Evolutionary conservation across 1,140 invertebrate species (phyloP), one percentile per base, ranked within the genome.

Genomic region (Plodia interpunctella): DNA sequence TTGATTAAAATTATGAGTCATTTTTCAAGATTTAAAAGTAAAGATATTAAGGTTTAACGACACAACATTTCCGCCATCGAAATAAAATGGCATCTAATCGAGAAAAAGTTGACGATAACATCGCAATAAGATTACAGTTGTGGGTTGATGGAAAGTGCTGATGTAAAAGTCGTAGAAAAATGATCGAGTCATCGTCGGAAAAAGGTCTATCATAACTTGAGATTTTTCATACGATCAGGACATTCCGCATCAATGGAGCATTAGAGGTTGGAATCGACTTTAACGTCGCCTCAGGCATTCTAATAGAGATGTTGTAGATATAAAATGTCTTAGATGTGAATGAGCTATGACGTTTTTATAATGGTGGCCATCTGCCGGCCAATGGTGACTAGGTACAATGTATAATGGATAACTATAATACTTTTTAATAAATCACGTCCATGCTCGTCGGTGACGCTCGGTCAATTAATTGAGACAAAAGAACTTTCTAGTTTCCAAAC

Each of bases 241-340:
- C 28, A 3, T 9, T 9, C 28, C 28, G 3, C 62, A 58, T 65
- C 59, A 62, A 51, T 13, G 65, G 65, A 67, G 66, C 71, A 74
- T 74, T 78, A 74, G 71, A 78, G 73, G 61, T 68, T 63, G 72
- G 59, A 50, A 62, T 71, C 67, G 69, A 73, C 72, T 78, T 72
- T 73, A 63, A 76, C 71, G 71, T 76, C 68, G 66, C 78, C 74
- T 67, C 72, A 78, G 78, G 78, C 74, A 77, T 78, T 78, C 70
- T 66, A 78, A 80, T 78, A 78, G n/a, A n/a, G n/a, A n/a, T n/a
- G n/a, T n/a, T n/a, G n/a, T n/a, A n/a, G n/a, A n/a, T n/a, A n/a
- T n/a, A n/a, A n/a, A n/a, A n/a, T n/a, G n/a, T n/a, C n/a, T n/a
- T n/a, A n/a, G n/a, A n/a, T n/a, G n/a, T n/a, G n/a, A n/a, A n/a